Percentiles rank a stretch among this genome's conserved stretches.
Conservation (phyloP, 2,797 vertebrate species). For the Sternotherus odoratus region DNA sequence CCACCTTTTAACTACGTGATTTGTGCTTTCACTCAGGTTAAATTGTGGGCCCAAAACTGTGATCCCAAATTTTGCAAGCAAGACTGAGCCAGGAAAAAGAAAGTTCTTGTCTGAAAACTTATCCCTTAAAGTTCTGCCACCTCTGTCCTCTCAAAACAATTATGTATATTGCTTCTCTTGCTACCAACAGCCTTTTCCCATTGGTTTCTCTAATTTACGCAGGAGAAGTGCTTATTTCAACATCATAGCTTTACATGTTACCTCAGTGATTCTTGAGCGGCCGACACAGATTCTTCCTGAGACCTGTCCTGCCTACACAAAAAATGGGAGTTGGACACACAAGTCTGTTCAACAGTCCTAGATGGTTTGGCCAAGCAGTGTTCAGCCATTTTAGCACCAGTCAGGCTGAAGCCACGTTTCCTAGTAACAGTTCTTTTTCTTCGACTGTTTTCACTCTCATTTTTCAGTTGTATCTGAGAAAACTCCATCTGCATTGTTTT, state of each 20-base stretch:
- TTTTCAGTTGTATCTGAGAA: background rate
- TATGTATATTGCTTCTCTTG: background rate
- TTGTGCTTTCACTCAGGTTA: background rate
- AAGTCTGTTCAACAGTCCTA: background rate
- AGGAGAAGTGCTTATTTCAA: background rate
- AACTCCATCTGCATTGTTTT: background rate
- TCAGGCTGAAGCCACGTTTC: background rate
- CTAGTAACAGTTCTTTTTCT: background rate
- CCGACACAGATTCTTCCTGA: background rate
- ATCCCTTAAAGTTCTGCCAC: background rate
- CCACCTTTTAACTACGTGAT: background rate
- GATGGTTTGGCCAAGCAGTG: fast-evolving
- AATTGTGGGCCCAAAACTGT: background rate
- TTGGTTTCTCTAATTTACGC: background rate
- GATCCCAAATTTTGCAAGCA: background rate
- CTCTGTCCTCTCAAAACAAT: fast-evolving
- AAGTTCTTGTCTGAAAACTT: background rate
- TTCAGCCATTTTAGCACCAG: fast-evolving
- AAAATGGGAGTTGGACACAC: background rate
- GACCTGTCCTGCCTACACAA: background rate
- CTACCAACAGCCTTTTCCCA: fast-evolving
- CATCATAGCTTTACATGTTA: background rate
- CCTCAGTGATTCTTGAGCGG: background rate
- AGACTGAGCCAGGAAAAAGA: background rate
- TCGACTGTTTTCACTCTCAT: background rate